Evolutionary conservation across 2,888 invertebrate genomes (phyloP), one percentile per base, ranked within the genome.

Genomic region (Epistrophe grossulariae): DNA sequence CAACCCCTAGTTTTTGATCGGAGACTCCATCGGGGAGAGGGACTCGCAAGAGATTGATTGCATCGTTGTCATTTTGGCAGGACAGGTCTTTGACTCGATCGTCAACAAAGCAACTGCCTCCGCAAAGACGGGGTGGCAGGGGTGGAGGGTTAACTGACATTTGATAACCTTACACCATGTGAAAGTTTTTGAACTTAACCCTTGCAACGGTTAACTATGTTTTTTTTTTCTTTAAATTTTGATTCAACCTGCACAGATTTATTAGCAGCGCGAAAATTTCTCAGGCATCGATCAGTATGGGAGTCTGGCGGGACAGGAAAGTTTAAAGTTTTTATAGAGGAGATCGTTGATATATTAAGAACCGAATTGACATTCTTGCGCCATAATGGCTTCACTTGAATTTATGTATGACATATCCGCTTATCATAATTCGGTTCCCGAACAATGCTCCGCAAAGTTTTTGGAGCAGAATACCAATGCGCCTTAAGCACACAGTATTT

Each of bases 81-180:
- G 78, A 85, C 87, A 87, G 87, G 87, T 87, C 87, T 87, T 87
- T 87, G 87, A 87, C 87, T 83, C 74, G 82, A 60, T 74, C 45
- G 35, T 74, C 73, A 85, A 74, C 73, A 78, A 79, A 81, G 71
- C 87, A 76, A 76, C 57, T 81, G 68, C 55, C 70, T 31, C 40
- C 24, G 13, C 43, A 28, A n/a, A 38, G 66, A 11, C 24, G 35
- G n/a, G 31, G 38, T 3, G 17, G 43, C 28, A 79, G 35, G n/a
- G 31, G 38, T 3, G 17, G 43, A 45, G 82, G 71, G 82, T 79
- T 73, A 66, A 59, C 76, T 87, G 87, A 83, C 83, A 87, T 74
- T 72, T 76, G 87, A 88, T 88, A 83, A 84, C 79, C 84, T 84
- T 88, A 88, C 73, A 88, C 88, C 88, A 88, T 88, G 88, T 88